Evolutionary conservation across 2,113 vertebrate genomes (phyloP).

Genomic region (Chrysemys picta): DNA sequence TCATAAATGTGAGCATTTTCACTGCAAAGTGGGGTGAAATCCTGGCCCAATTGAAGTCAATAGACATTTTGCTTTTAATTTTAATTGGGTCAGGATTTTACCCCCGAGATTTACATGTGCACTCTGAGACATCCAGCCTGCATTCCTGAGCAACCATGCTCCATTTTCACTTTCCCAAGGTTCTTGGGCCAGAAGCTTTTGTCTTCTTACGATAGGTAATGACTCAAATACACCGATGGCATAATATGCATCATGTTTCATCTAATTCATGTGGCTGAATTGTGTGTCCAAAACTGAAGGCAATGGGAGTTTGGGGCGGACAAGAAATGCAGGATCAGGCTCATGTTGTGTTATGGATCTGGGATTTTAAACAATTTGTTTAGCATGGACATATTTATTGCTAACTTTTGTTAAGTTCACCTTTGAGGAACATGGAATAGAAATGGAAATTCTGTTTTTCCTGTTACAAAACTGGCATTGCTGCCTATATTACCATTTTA

Average conservation of each 20-base stretch:
- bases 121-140: accelerated
- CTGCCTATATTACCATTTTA: not conserved
- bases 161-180: accelerated
- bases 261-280: not conserved
- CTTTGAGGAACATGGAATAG: not conserved
- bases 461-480: not conserved
- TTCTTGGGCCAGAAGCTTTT: not conserved
- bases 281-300: not conserved
- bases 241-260: not conserved
- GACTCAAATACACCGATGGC: not conserved
- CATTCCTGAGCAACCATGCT: not conserved
- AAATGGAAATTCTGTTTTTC: slow-evolving; percentile 10
- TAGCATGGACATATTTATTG: not conserved
- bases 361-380: not conserved
- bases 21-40: not conserved
- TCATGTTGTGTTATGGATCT: not conserved
- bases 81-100: not conserved
- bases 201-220: not conserved
- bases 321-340: not conserved
- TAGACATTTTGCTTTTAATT: not conserved
- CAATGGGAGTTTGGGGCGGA: not conserved
- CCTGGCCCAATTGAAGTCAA: not conserved
- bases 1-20: not conserved
- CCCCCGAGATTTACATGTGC: not conserved
- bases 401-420: not conserved